phyloP scores from a whole-genome alignment of 2,797 vertebrate genomes.

The Rhinoraja longicauda region DNA sequence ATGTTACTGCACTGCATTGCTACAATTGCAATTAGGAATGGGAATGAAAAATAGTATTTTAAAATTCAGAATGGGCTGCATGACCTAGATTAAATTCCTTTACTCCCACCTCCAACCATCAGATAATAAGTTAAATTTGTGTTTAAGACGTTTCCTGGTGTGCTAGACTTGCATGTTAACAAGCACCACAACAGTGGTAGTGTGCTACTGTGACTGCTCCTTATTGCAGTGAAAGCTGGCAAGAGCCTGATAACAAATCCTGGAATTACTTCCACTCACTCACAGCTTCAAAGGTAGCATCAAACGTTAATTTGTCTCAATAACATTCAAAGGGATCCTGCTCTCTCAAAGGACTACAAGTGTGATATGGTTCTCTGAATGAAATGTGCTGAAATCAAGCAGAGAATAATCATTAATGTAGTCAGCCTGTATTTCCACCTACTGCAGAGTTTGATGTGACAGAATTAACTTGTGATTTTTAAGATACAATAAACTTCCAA shows the following conservation, averaged over 20 bases:
- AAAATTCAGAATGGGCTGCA: constrained; percentile 12
- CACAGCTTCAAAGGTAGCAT: not conserved
- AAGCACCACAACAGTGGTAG: not conserved
- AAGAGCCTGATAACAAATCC: not conserved
- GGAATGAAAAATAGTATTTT: not conserved
- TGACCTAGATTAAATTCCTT: not conserved
- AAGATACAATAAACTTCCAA: not conserved
- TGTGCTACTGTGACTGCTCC: not conserved
- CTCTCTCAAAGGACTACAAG: not conserved
- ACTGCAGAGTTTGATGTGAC: not conserved
- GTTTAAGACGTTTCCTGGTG: not conserved
- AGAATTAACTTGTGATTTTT: not conserved
- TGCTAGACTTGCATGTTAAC: not conserved
- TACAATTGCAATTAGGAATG: not conserved
- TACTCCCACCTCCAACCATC: not conserved
- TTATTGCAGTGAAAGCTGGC: not conserved
- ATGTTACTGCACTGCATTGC: not conserved
- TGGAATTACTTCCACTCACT: not conserved
- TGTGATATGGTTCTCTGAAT: not conserved
- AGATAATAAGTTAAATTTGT: constrained; percentile 2
- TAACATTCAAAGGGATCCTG: not conserved
- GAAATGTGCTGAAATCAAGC: not conserved
- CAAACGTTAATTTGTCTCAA: not conserved
- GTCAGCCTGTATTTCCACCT: not conserved
- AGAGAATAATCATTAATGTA: not conserved